Base-by-base conservation (phyloP, 2,113 vertebrate species). In the Montifringilla adamsi region DNA sequence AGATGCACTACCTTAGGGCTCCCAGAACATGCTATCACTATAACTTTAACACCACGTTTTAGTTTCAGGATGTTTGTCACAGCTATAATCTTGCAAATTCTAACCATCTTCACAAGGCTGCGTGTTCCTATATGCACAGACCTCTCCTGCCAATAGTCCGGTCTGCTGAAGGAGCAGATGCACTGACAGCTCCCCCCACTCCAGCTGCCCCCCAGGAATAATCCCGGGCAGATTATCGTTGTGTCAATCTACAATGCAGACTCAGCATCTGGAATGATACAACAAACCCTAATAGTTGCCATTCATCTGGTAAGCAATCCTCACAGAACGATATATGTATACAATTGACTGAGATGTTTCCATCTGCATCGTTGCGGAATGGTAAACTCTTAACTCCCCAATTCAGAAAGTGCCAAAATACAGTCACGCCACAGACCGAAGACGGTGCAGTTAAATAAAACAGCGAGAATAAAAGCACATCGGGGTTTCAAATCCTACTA, bases 1-100 rank as follows among this genome's bases (percentile, higher is more conserved):
- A 22, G 21, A 82, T 1, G 16, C 35, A 2, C 50, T 50, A 31
- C 33, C 9, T 59, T 15, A 20, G 19, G 27, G 35, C 37, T 68
- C 30, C 22, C 0, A 0, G 19, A 70, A 47, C 52, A 28, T 0
- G 1, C 28, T n/a, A 39, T 13, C 37, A 9, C n/a, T 46, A 0
- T 7, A 82, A 84, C 50, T 87, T 84, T 8, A 85, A 62, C 41
- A 62, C 41, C 33, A 14, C 3, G 3, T 44, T 79, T 76, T 18
- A 60, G 70, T 10, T 60, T 44, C 47, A 69, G 31, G 23, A 14
- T 21, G 18, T 16, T 52, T 63, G 62, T 56, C 53, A 60, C 3
- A 44, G 58, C 69, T 72, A 52, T 26, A 73, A 39, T 31, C 62
- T 69, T 50, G 24, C 58, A 37, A n/a, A 68, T 53, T 58, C 74